Percentiles rank a stretch among this genome's conserved stretches.
These are phyloP conservation scores for Pseudoatta argentina DNA, from an alignment of 1,140 invertebrate species.

Conservation along the genomic window DNA sequence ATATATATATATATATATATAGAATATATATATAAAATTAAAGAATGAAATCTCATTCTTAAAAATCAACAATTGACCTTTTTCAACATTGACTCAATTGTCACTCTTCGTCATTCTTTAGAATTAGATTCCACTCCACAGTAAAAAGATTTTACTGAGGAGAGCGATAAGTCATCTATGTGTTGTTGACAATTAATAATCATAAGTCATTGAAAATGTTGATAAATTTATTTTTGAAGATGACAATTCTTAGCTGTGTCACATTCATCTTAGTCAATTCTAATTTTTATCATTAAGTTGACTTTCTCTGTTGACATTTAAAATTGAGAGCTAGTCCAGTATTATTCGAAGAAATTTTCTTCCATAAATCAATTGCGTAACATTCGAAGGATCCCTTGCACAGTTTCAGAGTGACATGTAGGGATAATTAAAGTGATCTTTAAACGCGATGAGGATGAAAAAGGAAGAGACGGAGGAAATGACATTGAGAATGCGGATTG, in stretches of 20 bases:
- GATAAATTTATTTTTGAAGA: not conserved
- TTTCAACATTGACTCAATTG: too few species aligned
- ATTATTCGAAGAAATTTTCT: constrained; percentile 8
- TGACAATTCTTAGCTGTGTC: not conserved
- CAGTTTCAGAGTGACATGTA: not conserved
- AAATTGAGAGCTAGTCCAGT: not conserved
- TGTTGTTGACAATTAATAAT: not conserved
- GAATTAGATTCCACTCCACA: too few species aligned
- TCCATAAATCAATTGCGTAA: constrained; percentile 22
- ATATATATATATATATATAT: too few species aligned
- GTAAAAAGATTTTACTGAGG: too few species aligned
- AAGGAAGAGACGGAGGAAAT: constrained; percentile 5
- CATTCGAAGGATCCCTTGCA: not conserved
- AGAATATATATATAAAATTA: too few species aligned
- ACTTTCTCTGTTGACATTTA: constrained; percentile 27
- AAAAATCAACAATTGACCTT: too few species aligned
- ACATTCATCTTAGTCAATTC: not conserved
- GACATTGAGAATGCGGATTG: constrained; percentile 44
- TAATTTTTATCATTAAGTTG: not conserved
- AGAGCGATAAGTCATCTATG: not conserved
- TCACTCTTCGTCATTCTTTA: too few species aligned
- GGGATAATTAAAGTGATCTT: constrained; percentile 36
- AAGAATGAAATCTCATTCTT: too few species aligned
- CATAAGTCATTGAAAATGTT: not conserved
- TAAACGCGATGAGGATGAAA: not conserved